Evolutionary conservation across 2,888 invertebrate genomes (phyloP), one percentile per base, ranked within the genome.

Genomic region (Pachydiplax longipennis): DNA sequence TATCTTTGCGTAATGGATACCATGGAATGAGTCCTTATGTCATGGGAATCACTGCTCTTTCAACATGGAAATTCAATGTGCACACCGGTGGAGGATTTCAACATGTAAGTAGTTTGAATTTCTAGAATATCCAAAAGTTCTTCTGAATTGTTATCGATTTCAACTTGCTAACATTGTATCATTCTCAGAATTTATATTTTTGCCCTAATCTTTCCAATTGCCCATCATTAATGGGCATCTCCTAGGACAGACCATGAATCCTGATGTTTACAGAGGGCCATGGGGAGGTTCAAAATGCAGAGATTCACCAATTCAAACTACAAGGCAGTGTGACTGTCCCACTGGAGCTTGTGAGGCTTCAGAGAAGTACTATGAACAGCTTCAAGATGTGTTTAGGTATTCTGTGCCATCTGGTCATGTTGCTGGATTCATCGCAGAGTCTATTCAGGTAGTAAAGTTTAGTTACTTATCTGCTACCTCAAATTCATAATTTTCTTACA

Each of bases 371-470:
- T 95, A 98, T 44, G 95, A 96, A n/a, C 97, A 98, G 93, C 95
- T 99, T 48, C 95, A 96, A 91, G 97, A 98, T 94, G 95, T 97
- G 8, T 95, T 99, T 92, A 95, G 95, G 91, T 97, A 97, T 93
- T 97, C 97, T 13, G 94, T 98, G 92, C 97, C 98, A 0, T 96
- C 96, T 91, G 96, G 96, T 37, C 95, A 95, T 90, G 95, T 98
- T 8, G 99, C 99, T 0, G 99, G 96, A 8, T 96, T 99, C 94
- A 97, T 99, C 93, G 98, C 98, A 0, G 99, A 99, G 94, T 97
- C 98, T 0, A 99, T 99, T 92, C 99, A 99, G 94, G 96, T 95
- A 92, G 90, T 91, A 87, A 80, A 58, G n/a, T 61, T 22, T 25
- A 65, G 4, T 81, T n/a, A 53, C 15, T 53, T 53, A 18, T 18